Base-by-base conservation (phyloP, 92 coral and sea anemone genomes). In the Parazoanthus atlanticus region DNA sequence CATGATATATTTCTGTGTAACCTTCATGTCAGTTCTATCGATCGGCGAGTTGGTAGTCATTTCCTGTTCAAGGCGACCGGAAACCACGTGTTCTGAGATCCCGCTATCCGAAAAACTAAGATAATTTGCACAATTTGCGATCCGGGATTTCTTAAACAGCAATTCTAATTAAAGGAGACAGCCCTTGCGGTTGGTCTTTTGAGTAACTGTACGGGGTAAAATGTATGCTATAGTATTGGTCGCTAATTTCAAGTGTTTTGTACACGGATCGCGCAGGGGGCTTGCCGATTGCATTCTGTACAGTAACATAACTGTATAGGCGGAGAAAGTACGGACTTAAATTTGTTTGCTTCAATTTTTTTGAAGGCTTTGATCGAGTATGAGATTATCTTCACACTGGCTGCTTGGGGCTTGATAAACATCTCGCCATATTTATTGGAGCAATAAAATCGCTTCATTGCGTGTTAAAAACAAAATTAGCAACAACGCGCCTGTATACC, bases 121-220 rank as follows among this genome's bases (percentile, higher is more conserved):
- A 84, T 66, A 66, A 82, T 40, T 58, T 69, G 5, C 65, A 26
- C 61, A 40, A 84, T 41, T 78, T 30, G 40, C 78, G 78, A 70
- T 16, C 11, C 82, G 31, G 43, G 36, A 77, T 69, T 46, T 66
- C 38, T 69, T 69, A 40, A 84, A 26, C 87, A 69, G 67, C 78
- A 84, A 38, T 43, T 84, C 43, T 74, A 84, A 84, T 69, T 84
- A 84, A 84, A 69, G 38, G 78, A 43, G 78, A 26, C 87, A 43
- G 25, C 32, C 34, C 66, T 26, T 72, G 28, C 66, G 40, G 78
- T 28, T 84, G 87, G 78, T 84, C 87, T 69, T 72, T 67, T 67
- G 87, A 69, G 61, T n/a, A 29, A 84, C 87, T 43, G 64, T 82
- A 29, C 36, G 67, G 87, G 66, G 78, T 69, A 36, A 71, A 84